Conservation (phyloP, 1,140 invertebrate species). For the Steinernema khuongi region DNA sequence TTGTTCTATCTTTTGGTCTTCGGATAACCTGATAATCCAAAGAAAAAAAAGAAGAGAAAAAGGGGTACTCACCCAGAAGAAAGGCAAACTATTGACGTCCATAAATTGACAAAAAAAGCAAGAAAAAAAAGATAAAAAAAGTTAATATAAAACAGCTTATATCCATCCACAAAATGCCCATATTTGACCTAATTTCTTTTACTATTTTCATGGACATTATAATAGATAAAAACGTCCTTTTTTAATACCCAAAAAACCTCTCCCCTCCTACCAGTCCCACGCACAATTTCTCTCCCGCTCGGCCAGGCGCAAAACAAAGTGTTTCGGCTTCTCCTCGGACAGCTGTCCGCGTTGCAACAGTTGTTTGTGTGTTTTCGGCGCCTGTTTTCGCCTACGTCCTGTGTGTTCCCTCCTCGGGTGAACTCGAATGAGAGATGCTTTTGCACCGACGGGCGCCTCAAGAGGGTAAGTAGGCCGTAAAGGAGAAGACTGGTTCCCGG, state of each 20-base stretch:
- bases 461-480: not conserved
- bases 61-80: no score
- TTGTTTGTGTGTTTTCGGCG: constrained; percentile 9
- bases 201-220: not conserved
- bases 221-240: not conserved
- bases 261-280: no score
- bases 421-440: constrained; percentile 1
- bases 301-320: not conserved
- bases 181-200: not conserved
- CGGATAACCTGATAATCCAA: no score
- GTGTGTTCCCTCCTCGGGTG: not conserved
- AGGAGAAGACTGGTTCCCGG: not conserved
- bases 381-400: not conserved
- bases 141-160: no score
- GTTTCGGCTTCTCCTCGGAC: not conserved
- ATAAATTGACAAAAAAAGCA: no score
- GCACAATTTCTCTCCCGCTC: not conserved
- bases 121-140: no score
- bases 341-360: not conserved
- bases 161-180: no score
- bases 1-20: no score
- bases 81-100: no score
- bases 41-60: no score
- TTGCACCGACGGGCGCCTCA: not conserved
- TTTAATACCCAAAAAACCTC: no score